Evolutionary conservation across 2,888 invertebrate species (phyloP).

Genomic region (Aproaerema taeniolella): DNA sequence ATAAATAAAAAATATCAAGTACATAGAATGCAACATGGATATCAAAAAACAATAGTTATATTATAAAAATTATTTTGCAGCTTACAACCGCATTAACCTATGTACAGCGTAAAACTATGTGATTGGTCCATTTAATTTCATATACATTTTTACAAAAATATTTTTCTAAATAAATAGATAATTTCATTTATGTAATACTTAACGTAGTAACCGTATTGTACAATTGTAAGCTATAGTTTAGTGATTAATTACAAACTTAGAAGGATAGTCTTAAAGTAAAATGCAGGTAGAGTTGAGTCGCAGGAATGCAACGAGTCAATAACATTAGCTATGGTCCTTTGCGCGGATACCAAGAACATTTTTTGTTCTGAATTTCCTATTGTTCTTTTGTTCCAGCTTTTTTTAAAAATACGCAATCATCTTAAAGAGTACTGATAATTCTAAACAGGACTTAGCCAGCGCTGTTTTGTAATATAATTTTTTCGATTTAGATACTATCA

Average conservation of each 20-base stretch:
- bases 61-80: constrained; percentile 15
- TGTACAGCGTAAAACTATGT: constrained; percentile 19
- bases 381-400: no score
- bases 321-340: no score
- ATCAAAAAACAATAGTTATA: constrained; percentile 23
- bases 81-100: constrained; percentile 24
- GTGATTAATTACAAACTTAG: background rate
- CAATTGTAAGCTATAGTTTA: background rate
- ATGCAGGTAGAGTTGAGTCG: constrained; percentile 1
- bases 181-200: no score
- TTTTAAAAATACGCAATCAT: no score
- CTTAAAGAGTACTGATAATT: no score
- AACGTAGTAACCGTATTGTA: background rate
- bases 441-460: no score
- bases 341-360: no score
- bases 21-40: constrained; percentile 23
- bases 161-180: background rate
- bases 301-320: constrained; percentile 7
- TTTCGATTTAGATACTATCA: no score
- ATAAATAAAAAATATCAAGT: constrained; percentile 6
- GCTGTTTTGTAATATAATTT: no score
- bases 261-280: background rate
- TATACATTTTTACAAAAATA: constrained; percentile 11
- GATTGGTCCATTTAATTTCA: constrained; percentile 16
- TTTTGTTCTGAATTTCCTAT: no score